Evolutionary conservation across 1,140 invertebrate genomes (phyloP).

Genomic region (Drosophila erecta): DNA sequence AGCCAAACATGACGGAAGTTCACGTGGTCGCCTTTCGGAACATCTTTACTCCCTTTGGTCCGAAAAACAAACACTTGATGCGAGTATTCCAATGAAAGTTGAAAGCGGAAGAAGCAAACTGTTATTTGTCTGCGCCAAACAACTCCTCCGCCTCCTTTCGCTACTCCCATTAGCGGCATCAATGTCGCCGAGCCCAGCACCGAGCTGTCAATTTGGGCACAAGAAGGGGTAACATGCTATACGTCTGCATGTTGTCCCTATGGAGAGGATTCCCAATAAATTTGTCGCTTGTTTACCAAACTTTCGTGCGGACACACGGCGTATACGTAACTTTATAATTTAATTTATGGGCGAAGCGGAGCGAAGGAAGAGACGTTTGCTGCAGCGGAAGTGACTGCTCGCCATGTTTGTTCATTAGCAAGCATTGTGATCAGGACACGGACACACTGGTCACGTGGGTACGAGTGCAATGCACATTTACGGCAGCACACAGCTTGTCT

Average conservation of each 20-base stretch:
- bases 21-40: constrained; percentile 39
- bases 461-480: constrained; percentile 27
- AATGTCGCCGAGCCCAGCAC: constrained; percentile 57
- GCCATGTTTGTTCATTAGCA: constrained; percentile 80
- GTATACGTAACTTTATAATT: constrained; percentile 70
- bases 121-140: constrained; percentile 29
- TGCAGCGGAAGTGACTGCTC: constrained; percentile 63
- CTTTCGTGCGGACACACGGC: constrained; percentile 42
- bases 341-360: constrained; percentile 6
- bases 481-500: constrained; percentile 42
- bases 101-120: constrained; percentile 64
- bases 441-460: constrained; percentile 21
- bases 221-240: constrained; percentile 26
- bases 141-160: neutral
- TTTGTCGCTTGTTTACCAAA: constrained; percentile 71
- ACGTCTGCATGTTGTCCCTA: constrained; percentile 27
- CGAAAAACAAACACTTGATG: constrained; percentile 17
- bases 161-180: constrained; percentile 59
- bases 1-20: constrained; percentile 48
- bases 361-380: constrained; percentile 1
- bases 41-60: neutral
- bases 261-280: constrained; percentile 61
- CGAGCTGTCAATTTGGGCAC: constrained; percentile 27
- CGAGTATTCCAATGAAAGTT: constrained; percentile 43
- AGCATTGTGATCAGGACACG: constrained; percentile 57